phyloP scores from a whole-genome alignment of 2,888 invertebrate genomes.

The Polylopha cassiicola region DNA sequence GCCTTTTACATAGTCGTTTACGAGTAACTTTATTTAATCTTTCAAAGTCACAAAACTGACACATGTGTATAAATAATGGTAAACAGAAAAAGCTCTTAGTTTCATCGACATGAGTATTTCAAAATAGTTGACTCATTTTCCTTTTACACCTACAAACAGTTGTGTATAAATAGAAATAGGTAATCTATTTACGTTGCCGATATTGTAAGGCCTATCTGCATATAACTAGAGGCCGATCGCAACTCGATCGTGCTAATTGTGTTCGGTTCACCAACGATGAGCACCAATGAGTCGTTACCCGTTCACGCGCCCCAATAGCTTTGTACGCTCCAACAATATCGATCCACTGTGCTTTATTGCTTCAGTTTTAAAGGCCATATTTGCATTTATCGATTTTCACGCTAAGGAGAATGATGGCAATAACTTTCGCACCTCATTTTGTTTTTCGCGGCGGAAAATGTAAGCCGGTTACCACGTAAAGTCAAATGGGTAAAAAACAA shows the following conservation, averaged over 20 bases:
- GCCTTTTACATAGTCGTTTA: too few species aligned
- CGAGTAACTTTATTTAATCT: too few species aligned
- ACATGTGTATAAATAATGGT: too few species aligned
- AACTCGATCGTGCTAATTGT: constrained; percentile 23
- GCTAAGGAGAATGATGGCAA: not conserved
- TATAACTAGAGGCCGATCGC: not conserved
- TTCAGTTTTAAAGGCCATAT: constrained; percentile 9
- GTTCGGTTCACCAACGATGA: constrained; percentile 30
- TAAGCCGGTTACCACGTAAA: constrained; percentile 3
- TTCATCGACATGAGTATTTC: too few species aligned
- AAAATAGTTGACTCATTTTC: too few species aligned
- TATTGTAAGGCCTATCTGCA: not conserved
- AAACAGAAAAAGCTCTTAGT: too few species aligned
- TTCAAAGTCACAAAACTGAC: too few species aligned
- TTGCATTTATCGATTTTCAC: constrained; percentile 10
- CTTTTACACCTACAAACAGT: too few species aligned
- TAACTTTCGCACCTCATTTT: constrained; percentile 4
- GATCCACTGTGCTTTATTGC: constrained; percentile 4
- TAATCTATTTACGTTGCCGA: not conserved
- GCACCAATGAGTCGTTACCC: constrained; percentile 33
- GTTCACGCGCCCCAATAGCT: constrained; percentile 32
- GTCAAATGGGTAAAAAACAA: too few species aligned
- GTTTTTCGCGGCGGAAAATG: too few species aligned
- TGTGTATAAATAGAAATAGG: too few species aligned
- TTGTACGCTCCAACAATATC: constrained; percentile 1